These are phyloP conservation scores for Lydus trimaculatus DNA, from an alignment of 2,888 invertebrate species.

Conservation along the genomic window DNA sequence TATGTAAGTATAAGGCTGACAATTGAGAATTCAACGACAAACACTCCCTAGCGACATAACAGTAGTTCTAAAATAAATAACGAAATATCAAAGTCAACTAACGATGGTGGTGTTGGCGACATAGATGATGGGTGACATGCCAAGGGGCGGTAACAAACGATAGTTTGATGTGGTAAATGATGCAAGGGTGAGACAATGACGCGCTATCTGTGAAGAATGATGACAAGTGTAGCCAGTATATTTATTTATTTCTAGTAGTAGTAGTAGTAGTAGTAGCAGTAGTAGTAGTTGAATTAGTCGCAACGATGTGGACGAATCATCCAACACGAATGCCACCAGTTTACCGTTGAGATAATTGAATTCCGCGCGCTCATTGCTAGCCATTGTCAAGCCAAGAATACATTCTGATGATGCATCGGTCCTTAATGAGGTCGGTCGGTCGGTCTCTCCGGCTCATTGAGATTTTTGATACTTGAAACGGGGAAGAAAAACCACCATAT, in stretches of 20 bases:
- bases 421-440: slow-evolving; percentile 51
- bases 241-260: slow-evolving; percentile 39
- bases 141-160: slow-evolving; percentile 55
- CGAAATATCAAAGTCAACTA: slow-evolving; percentile 18
- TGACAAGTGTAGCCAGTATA: slow-evolving; percentile 52
- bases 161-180: slow-evolving; percentile 61
- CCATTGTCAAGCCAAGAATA: slow-evolving; percentile 56
- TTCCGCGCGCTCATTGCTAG: slow-evolving; percentile 54
- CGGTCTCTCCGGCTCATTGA: slow-evolving; percentile 12
- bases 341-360: slow-evolving; percentile 54
- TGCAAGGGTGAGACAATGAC: slow-evolving; percentile 61
- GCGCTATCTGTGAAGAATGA: slow-evolving; percentile 59
- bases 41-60: slow-evolving; percentile 12
- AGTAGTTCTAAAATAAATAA: slow-evolving; percentile 13
- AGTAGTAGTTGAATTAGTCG: no score
- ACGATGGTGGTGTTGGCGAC: slow-evolving; percentile 8
- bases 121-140: slow-evolving; percentile 7
- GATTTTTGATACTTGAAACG: slow-evolving; percentile 2
- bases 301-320: slow-evolving; percentile 40
- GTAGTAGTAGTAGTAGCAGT: slow-evolving; percentile 37
- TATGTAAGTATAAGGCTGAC: not conserved
- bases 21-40: slow-evolving; percentile 18
- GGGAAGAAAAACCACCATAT: not conserved
- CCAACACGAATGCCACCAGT: slow-evolving; percentile 41
- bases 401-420: slow-evolving; percentile 55